Percentiles rank a stretch among this genome's conserved stretches.
phyloP scores from a whole-genome alignment of 2,888 invertebrate genomes.

The Cheilosia vernalis region DNA sequence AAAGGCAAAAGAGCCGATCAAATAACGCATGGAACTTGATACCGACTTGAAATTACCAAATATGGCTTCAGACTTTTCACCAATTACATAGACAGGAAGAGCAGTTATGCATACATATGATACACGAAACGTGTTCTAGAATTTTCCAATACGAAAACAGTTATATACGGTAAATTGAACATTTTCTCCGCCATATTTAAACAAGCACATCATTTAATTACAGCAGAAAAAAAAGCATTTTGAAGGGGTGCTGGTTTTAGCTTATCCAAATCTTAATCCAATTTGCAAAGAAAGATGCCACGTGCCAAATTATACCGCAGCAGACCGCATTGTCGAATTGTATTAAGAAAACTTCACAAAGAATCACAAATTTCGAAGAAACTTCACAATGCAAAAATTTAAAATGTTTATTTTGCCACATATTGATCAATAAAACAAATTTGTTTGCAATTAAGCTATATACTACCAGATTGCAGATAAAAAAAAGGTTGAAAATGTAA shows the following conservation, averaged over 20 bases:
- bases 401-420: slow-evolving; percentile 72
- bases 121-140: slow-evolving; percentile 64
- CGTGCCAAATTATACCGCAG: slow-evolving; percentile 52
- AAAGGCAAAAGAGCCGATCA: not conserved
- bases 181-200: not conserved
- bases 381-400: slow-evolving; percentile 20
- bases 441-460: slow-evolving; percentile 72
- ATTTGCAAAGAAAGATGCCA: slow-evolving; percentile 60
- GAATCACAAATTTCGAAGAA: slow-evolving; percentile 45
- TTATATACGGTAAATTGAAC: slow-evolving; percentile 10
- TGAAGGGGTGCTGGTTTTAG: slow-evolving; percentile 19
- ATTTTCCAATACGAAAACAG: slow-evolving; percentile 39
- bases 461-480: slow-evolving; percentile 1
- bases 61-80: slow-evolving; percentile 52
- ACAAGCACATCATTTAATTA: not conserved
- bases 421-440: slow-evolving; percentile 38
- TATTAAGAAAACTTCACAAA: slow-evolving; percentile 25
- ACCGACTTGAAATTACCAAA: slow-evolving; percentile 23
- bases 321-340: slow-evolving; percentile 33
- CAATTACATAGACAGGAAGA: slow-evolving; percentile 29
- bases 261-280: slow-evolving; percentile 31
- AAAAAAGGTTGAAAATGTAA: slow-evolving; percentile 22
- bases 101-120: slow-evolving; percentile 15
- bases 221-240: not conserved
- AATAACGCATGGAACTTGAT: slow-evolving; percentile 33